Percentiles rank a stretch among this genome's conserved stretches.
These are phyloP conservation scores for Illadopsis cleaveri DNA, from an alignment of 2,113 vertebrate species.

Conservation along the genomic window DNA sequence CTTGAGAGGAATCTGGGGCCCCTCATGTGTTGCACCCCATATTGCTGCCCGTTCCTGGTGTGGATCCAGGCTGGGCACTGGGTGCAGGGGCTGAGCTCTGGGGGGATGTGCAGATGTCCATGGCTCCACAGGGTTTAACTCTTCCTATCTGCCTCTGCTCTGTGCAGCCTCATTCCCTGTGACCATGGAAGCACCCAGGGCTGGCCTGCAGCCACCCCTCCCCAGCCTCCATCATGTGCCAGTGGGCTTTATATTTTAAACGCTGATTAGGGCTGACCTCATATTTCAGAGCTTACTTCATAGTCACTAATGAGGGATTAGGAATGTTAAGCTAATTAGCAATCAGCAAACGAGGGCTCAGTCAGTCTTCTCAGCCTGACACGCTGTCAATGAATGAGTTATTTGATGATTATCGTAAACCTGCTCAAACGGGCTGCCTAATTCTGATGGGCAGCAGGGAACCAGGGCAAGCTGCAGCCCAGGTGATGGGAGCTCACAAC, in stretches of 20 bases:
- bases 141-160: neutral
- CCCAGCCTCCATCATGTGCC: neutral
- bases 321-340: conserved; percentile 67
- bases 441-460: conserved; percentile 27
- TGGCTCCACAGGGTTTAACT: neutral
- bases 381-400: neutral
- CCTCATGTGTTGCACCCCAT: neutral
- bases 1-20: neutral
- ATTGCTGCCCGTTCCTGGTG: rapidly evolving
- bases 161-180: neutral
- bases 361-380: conserved; percentile 32
- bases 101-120: neutral
- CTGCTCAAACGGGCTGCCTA: neutral
- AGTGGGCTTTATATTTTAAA: conserved; percentile 36
- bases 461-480: rapidly evolving
- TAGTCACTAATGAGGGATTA: conserved; percentile 66
- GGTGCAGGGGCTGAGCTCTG: neutral
- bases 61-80: rapidly evolving
- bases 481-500: neutral
- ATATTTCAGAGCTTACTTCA: conserved; percentile 61
- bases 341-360: conserved; percentile 45
- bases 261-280: conserved; percentile 55
- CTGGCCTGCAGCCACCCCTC: neutral
- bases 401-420: conserved; percentile 21
- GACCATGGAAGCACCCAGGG: neutral